A percentile compares a stretch with the other conserved stretches of the same genome.
Conservation (phyloP, 2,888 invertebrate species). For the Cetonia aurata region DNA sequence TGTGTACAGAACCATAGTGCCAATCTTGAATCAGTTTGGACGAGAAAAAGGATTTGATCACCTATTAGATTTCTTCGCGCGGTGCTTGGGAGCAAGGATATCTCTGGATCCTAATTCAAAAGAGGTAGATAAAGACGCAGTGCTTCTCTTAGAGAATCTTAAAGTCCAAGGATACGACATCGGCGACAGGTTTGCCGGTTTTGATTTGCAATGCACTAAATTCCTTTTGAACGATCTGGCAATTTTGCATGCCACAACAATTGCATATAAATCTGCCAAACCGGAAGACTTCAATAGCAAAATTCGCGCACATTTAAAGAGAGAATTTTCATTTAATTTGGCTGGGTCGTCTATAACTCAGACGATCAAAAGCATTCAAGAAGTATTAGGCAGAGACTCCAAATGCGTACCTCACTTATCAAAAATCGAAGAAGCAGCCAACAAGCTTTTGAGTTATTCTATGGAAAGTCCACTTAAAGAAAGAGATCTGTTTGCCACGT, state of each 20-base stretch:
- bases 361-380: constrained; percentile 33
- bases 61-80: constrained; percentile 65
- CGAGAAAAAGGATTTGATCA: constrained; percentile 62
- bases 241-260: constrained; percentile 69
- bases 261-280: constrained; percentile 67
- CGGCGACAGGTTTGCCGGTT: constrained; percentile 66
- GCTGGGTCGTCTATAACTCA: constrained; percentile 14
- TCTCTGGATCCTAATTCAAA: constrained; percentile 48
- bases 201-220: constrained; percentile 66
- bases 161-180: constrained; percentile 65
- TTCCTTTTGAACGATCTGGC: constrained; percentile 67
- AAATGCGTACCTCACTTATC: not conserved
- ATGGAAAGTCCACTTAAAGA: constrained; percentile 38
- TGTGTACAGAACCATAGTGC: constrained; percentile 67
- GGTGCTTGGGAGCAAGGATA: constrained; percentile 68
- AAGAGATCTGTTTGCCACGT: constrained; percentile 54
- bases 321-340: constrained; percentile 9
- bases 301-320: constrained; percentile 61
- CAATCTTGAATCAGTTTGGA: constrained; percentile 66
- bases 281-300: constrained; percentile 62
- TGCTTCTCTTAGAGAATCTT: constrained; percentile 70
- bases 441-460: constrained; percentile 49
- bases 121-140: constrained; percentile 68
- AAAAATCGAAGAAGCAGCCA: not conserved
- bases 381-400: constrained; percentile 38